Evolutionary conservation across 2,888 invertebrate genomes (phyloP).

Genomic region (Aleiodes leptofemur): DNA sequence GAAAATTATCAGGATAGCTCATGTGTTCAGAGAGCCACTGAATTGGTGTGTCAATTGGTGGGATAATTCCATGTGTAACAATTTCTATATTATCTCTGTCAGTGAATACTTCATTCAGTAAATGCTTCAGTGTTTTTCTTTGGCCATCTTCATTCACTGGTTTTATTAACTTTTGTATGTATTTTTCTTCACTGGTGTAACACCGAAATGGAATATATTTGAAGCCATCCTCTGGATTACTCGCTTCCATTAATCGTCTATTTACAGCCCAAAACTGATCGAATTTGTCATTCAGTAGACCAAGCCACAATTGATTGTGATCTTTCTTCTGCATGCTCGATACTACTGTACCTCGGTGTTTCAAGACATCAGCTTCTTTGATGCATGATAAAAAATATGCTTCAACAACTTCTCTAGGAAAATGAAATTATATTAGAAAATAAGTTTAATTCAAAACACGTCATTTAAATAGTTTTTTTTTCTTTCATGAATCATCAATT

Average conservation of each 20-base stretch:
- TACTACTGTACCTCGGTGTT: slow-evolving; percentile 93
- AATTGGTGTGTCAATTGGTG: slow-evolving; percentile 91
- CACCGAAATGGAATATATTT: slow-evolving; percentile 93
- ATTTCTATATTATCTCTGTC: slow-evolving; percentile 80
- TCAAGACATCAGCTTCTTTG: slow-evolving; percentile 98
- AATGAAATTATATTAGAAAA: slow-evolving; percentile 41
- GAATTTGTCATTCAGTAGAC: slow-evolving; percentile 96
- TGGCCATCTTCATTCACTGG: slow-evolving; percentile 86
- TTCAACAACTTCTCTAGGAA: slow-evolving; percentile 90
- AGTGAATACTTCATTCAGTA: slow-evolving; percentile 84
- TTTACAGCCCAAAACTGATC: slow-evolving; percentile 99
- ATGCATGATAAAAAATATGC: slow-evolving; percentile 96
- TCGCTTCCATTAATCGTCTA: slow-evolving; percentile 93
- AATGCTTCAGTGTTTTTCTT: slow-evolving; percentile 83
- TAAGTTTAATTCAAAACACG: slow-evolving; percentile 13
- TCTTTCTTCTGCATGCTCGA: slow-evolving; percentile 97
- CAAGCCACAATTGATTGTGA: slow-evolving; percentile 96
- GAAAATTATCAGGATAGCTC: slow-evolving; percentile 98
- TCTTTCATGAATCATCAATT: neutral
- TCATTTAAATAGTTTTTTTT: neutral
- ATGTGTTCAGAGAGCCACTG: slow-evolving; percentile 99
- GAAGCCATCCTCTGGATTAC: slow-evolving; percentile 87
- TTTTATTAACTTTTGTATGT: slow-evolving; percentile 85
- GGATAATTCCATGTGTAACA: slow-evolving; percentile 92
- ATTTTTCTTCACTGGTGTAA: slow-evolving; percentile 82